Evolutionary conservation across 2,113 vertebrate species (phyloP), one percentile per base, ranked within the genome.

Genomic region (Cygnus buccinator): DNA sequence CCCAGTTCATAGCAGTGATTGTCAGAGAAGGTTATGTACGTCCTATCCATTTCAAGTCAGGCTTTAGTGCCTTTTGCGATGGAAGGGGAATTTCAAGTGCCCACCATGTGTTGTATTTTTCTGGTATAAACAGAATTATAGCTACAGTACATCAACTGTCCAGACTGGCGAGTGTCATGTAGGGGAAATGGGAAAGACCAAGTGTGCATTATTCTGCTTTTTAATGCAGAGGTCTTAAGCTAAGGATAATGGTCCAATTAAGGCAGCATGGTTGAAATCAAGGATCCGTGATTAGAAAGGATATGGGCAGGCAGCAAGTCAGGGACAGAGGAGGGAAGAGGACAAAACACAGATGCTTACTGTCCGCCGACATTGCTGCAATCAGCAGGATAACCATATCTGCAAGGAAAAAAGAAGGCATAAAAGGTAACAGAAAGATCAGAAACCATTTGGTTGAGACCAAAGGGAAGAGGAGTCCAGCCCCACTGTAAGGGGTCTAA

Each of bases 31-130:
- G 44, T 87, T 87, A 75, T 13, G 54, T 43, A 59, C 0, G 0
- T 80, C 79, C 75, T 52, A 55, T 41, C 74, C 54, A 46, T 73
- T 82, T 87, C 80, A 44, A 94, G 62, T 76, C 62, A 82, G 73
- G 80, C 59, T 87, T 89, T 73, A 93, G 50, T 63, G 89, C 62
- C 72, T 93, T 93, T 41, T 82, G 71, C 0, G 0, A 87, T 15
- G 41, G 84, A 82, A 93, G 71, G 41, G 74, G 68, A 89, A 85
- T 86, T 87, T 96, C 89, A 87, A 11, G 70, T 78, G 63, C 50
- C 76, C 59, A 62, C 50, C 63, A 55, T 25, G 50, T 76, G 28
- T 76, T 87, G 61, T 39, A 43, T 11, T 84, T 71, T 74, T 81
- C 75, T 50, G 76, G 46, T 81, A 57, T 21, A 68, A 84, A 67